Conservation (phyloP, 2,888 invertebrate species). For the Drosophila histrio region DNA sequence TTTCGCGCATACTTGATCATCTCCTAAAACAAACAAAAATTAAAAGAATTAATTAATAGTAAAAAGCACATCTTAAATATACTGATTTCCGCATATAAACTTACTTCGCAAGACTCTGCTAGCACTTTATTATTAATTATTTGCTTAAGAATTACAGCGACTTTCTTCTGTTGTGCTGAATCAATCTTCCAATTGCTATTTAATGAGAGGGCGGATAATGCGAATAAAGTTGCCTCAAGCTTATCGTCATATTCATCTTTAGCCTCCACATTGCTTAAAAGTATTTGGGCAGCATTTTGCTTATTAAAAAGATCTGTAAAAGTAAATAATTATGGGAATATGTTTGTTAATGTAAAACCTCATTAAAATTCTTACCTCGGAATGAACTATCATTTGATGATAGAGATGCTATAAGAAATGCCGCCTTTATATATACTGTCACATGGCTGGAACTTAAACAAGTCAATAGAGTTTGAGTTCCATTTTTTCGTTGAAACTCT, state of each 20-base stretch:
- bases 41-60: neutral
- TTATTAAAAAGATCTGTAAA: conserved; percentile 55
- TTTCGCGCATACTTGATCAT: conserved; percentile 40
- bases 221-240: conserved; percentile 60
- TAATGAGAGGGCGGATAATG: conserved; percentile 58
- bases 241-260: conserved; percentile 62
- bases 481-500: conserved; percentile 54
- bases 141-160: conserved; percentile 35
- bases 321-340: neutral
- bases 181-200: conserved; percentile 37
- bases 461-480: conserved; percentile 37
- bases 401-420: conserved; percentile 65
- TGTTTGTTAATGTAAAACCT: no score
- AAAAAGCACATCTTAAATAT: conserved; percentile 1
- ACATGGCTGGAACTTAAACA: conserved; percentile 45
- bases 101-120: conserved; percentile 53
- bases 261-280: conserved; percentile 44
- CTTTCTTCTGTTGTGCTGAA: conserved; percentile 21
- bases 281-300: conserved; percentile 37
- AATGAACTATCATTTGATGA: conserved; percentile 37
- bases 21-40: conserved; percentile 42
- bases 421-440: conserved; percentile 60
- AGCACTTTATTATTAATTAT: conserved; percentile 45
- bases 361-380: conserved; percentile 30
- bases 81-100: neutral